Percentiles rank a stretch among this genome's conserved stretches.
These are phyloP conservation scores for Neotoma lepida DNA, from an alignment of 2,113 vertebrate species.

Conservation along the genomic window DNA sequence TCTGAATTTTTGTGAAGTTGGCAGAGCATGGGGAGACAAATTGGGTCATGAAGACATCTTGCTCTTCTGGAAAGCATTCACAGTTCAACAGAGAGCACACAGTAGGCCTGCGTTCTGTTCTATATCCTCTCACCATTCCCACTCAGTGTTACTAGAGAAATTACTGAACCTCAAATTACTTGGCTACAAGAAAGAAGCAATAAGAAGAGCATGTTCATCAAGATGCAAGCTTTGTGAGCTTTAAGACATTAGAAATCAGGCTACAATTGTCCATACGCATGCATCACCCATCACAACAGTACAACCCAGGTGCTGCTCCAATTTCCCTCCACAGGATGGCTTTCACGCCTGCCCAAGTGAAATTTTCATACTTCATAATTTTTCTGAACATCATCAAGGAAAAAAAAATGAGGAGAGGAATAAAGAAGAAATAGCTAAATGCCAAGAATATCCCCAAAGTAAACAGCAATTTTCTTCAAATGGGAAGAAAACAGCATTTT, in stretches of 20 bases:
- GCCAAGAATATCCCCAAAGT: conserved; percentile 83
- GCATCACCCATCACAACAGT: background rate
- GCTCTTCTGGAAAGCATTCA: background rate
- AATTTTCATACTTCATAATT: conserved; percentile 79
- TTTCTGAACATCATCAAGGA: conserved; percentile 81
- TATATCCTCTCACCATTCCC: background rate
- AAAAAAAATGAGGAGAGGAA: conserved; percentile 74
- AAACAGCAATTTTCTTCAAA: conserved; percentile 82
- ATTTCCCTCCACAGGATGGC: background rate
- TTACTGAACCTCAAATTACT: background rate
- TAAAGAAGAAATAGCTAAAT: conserved; percentile 63
- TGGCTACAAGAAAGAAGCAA: background rate
- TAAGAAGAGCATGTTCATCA: background rate
- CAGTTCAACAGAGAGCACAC: background rate
- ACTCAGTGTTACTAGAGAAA: background rate
- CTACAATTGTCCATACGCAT: background rate
- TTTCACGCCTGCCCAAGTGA: conserved; percentile 54
- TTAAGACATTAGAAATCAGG: background rate
- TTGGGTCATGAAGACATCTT: background rate
- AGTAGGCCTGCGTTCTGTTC: background rate
- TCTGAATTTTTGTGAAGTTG: background rate
- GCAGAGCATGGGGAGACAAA: background rate
- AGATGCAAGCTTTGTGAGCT: background rate
- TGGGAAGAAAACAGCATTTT: conserved; percentile 81
- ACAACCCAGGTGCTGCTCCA: background rate